Conservation (phyloP, 2,888 invertebrate genomes). For the Pseudococcus viburni region DNA sequence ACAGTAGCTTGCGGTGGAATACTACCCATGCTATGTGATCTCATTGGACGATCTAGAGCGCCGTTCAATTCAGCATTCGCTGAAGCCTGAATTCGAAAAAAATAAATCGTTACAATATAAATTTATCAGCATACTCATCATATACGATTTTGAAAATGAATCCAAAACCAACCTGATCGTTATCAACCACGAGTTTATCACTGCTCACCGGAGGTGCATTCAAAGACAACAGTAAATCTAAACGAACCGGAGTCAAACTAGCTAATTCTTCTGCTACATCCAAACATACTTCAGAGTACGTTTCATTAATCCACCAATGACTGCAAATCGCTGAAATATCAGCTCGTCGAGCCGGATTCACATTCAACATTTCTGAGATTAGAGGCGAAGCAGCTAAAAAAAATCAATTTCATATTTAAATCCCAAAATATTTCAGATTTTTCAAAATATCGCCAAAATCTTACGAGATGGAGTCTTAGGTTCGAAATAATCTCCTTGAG, state of each 20-base stretch:
- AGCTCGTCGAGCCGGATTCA: constrained; percentile 89
- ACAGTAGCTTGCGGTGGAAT: constrained; percentile 67
- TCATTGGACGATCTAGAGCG: constrained; percentile 68
- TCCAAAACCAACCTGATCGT: constrained; percentile 71
- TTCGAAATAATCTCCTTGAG: constrained; percentile 97
- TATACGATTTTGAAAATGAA: background rate
- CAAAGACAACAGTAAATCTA: constrained; percentile 88
- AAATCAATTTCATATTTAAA: constrained; percentile 68
- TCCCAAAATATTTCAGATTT: background rate
- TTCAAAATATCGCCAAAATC: background rate
- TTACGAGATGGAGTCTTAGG: constrained; percentile 87
- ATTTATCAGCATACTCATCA: background rate
- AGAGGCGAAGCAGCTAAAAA: constrained; percentile 90
- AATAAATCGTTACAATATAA: background rate
- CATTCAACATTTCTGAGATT: constrained; percentile 94
- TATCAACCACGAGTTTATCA: constrained; percentile 79
- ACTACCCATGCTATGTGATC: constrained; percentile 69
- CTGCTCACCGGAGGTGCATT: constrained; percentile 75
- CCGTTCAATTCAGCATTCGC: constrained; percentile 54
- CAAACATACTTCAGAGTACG: constrained; percentile 82
- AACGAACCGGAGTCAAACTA: constrained; percentile 89
- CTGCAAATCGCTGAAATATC: constrained; percentile 94
- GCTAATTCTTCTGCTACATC: constrained; percentile 90
- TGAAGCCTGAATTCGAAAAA: constrained; percentile 42
- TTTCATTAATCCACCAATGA: constrained; percentile 97